phyloP scores from a whole-genome alignment of 2,113 vertebrate species.

The Hyaena hyaena region DNA sequence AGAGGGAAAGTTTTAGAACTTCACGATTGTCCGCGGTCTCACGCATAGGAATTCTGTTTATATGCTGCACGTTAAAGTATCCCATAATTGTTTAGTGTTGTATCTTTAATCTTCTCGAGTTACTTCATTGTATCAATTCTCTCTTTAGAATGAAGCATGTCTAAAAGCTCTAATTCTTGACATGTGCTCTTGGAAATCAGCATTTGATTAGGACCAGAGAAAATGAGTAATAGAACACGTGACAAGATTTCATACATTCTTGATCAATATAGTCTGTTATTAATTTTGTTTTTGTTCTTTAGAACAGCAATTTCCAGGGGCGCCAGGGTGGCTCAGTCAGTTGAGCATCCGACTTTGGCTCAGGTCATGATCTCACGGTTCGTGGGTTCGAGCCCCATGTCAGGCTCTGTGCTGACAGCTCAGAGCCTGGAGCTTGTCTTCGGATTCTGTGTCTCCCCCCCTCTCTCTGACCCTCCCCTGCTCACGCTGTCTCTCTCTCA shows the following conservation, averaged over 20 bases:
- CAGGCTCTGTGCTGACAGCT: too few species aligned
- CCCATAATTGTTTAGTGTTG: not conserved
- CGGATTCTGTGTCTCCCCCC: too few species aligned
- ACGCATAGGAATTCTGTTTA: not conserved
- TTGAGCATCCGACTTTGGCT: too few species aligned
- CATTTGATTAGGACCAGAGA: not conserved
- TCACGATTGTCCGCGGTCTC: not conserved
- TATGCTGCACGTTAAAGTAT: not conserved
- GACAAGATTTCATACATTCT: not conserved
- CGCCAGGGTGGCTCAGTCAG: too few species aligned
- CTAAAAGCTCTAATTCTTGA: not conserved
- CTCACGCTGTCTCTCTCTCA: too few species aligned
- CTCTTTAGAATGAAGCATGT: not conserved
- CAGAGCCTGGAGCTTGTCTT: too few species aligned
- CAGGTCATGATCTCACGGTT: too few species aligned
- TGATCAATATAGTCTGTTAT: not conserved
- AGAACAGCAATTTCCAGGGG: not conserved
- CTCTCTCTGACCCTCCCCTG: too few species aligned
- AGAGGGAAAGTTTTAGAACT: not conserved
- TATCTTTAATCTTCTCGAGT: not conserved
- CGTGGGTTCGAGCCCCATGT: too few species aligned
- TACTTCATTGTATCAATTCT: not conserved
- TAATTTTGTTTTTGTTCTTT: slow-evolving; percentile 8
- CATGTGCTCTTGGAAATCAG: not conserved
- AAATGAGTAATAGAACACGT: slow-evolving; percentile 29